phyloP scores from a whole-genome alignment of 2,113 vertebrate genomes.

The Tenebrosternarchus preto region DNA sequence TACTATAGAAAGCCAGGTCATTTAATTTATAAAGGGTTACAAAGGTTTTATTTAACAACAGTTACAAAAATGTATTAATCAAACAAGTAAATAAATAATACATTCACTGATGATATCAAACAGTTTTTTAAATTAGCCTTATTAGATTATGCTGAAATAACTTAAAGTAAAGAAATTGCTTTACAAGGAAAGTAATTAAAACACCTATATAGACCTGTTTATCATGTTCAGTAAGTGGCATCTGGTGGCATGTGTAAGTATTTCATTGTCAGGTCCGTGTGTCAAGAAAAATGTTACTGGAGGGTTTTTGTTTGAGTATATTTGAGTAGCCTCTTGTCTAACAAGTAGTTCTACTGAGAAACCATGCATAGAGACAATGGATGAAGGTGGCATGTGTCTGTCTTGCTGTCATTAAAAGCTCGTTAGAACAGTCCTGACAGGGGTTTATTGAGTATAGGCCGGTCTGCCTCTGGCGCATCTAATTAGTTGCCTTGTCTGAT shows the following conservation, averaged over 20 bases:
- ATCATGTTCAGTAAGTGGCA: no score
- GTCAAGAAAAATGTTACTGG: not conserved
- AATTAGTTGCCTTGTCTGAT: constrained; percentile 41
- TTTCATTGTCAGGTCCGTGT: not conserved
- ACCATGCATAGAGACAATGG: constrained; percentile 17
- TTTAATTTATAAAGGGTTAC: no score
- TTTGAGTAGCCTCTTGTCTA: constrained; percentile 12
- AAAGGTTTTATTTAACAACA: no score
- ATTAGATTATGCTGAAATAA: no score
- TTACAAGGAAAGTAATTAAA: no score
- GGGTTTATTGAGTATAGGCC: constrained; percentile 47
- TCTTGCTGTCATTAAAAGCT: constrained; percentile 52
- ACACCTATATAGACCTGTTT: no score
- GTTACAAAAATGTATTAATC: no score
- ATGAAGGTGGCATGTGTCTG: constrained; percentile 27
- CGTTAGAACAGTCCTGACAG: constrained; percentile 46
- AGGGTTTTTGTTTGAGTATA: not conserved
- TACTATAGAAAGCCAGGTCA: no score
- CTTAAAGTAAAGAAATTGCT: not conserved
- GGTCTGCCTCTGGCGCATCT: constrained; percentile 35
- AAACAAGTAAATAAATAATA: no score
- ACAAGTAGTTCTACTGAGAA: constrained; percentile 26
- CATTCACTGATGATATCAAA: no score
- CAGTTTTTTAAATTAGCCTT: no score
- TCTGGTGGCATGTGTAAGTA: no score